Evolutionary conservation across 1,140 invertebrate species (phyloP), one percentile per base, ranked within the genome.

Genomic region (Neodiprion fabricii): DNA sequence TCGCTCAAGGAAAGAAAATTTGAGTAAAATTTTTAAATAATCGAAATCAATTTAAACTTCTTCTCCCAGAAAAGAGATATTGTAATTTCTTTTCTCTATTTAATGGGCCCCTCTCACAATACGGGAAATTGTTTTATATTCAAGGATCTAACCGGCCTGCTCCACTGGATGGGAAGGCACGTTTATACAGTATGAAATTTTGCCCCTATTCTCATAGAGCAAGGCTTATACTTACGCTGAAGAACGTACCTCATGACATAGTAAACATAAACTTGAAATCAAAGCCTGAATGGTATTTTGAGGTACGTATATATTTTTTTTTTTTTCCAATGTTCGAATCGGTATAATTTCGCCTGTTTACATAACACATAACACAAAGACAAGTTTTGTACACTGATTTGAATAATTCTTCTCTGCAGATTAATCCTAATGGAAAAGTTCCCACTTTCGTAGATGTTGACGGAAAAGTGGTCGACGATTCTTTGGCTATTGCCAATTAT

Each of bases 281-380:
- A 8, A 92, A 92, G 78, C 92, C 92, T 14, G 90, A 91, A 14
- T 93, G 92, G 91, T 90, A 90, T 69, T 84, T 91, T 14, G 78
- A 89, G 73, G 85, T 87, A 40, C 5, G 28, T 40, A 40, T 40
- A 72, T 10, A 69, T 40, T 67, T 72, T 3, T 72, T 17, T 17
- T 17, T 65, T 65, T 73, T 75, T 76, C 28, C 70, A 48, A 71
- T 70, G 9, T 53, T 72, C 14, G 70, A 71, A 47, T 23, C 70
- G 11, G 76, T 49, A 48, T 28, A 65, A 47, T 72, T 48, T 0
- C 47, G 65, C 7, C 69, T 72, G 49, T 67, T 47, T 48, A 71
- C 53, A 28, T 47, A 1, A 69, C 53, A 48, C 12, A 49, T 74
- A 40, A 68, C 21, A 65, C 5, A 5, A 40, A 40, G 28, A 40